Percentiles rank a stretch among this genome's conserved stretches.
Evolutionary conservation across 2,888 invertebrate species (phyloP).

Genomic region (Cremastinae sp.): DNA sequence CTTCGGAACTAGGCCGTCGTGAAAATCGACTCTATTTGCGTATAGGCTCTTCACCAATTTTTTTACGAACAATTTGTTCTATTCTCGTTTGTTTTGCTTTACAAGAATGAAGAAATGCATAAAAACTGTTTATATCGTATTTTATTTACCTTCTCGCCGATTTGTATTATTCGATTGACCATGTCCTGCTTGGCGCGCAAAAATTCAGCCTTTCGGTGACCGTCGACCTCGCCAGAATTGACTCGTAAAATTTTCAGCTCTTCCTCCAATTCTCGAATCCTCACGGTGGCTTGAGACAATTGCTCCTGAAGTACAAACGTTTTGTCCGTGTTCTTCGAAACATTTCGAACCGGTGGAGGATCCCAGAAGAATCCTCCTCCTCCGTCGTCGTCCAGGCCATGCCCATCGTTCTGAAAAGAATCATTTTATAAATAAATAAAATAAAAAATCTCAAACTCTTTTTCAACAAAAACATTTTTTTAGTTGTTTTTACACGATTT

Average conservation of each 20-base stretch:
- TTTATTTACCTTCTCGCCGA: constrained; percentile 76
- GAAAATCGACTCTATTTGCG: constrained; percentile 16
- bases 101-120: no score
- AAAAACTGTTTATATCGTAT: no score
- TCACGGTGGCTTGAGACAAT: constrained; percentile 77
- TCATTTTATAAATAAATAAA: no score
- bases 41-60: no score
- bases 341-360: constrained; percentile 68
- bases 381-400: constrained; percentile 68
- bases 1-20: constrained; percentile 24
- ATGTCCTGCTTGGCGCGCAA: constrained; percentile 78
- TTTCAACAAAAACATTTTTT: constrained; percentile 8
- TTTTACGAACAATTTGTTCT: no score
- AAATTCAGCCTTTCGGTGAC: constrained; percentile 73
- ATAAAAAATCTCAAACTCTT: background rate
- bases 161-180: constrained; percentile 78
- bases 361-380: constrained; percentile 77
- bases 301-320: constrained; percentile 73
- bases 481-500: background rate
- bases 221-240: constrained; percentile 69
- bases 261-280: constrained; percentile 74
- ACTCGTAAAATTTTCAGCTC: constrained; percentile 68
- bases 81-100: no score
- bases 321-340: constrained; percentile 68
- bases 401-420: background rate